Evolutionary conservation across 2,888 invertebrate species (phyloP).

Genomic region (Sinhomidia bicolor): DNA sequence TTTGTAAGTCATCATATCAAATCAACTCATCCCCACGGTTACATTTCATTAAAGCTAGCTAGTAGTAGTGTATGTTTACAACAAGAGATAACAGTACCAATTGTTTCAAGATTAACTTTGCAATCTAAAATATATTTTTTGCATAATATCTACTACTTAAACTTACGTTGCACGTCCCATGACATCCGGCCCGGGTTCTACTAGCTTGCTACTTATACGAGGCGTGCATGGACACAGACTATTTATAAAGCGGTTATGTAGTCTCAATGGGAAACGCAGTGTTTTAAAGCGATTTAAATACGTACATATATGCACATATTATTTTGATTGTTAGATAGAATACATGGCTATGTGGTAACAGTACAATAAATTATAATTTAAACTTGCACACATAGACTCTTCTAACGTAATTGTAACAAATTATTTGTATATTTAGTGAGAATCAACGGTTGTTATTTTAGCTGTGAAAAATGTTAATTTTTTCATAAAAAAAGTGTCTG

Average conservation of each 20-base stretch:
- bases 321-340: neutral
- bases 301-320: neutral
- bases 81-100: neutral
- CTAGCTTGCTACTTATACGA: neutral
- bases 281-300: neutral
- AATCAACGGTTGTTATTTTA: neutral
- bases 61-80: too few species aligned
- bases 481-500: neutral
- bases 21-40: neutral
- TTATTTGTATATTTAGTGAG: neutral
- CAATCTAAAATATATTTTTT: neutral
- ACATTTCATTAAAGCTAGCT: neutral
- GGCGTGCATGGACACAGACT: too few species aligned
- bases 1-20: too few species aligned
- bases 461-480: neutral
- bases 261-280: too few species aligned
- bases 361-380: constrained; percentile 45
- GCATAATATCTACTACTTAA: too few species aligned
- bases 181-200: constrained; percentile 2
- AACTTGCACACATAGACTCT: too few species aligned
- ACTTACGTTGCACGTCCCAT: constrained; percentile 1
- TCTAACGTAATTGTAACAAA: constrained; percentile 11
- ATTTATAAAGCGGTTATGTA: too few species aligned
- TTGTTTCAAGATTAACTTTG: neutral
- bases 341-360: constrained; percentile 40